Percentiles rank a stretch among this genome's conserved stretches.
phyloP scores from a whole-genome alignment of 2,113 vertebrate genomes.

The Phrynocephalus versicolor region DNA sequence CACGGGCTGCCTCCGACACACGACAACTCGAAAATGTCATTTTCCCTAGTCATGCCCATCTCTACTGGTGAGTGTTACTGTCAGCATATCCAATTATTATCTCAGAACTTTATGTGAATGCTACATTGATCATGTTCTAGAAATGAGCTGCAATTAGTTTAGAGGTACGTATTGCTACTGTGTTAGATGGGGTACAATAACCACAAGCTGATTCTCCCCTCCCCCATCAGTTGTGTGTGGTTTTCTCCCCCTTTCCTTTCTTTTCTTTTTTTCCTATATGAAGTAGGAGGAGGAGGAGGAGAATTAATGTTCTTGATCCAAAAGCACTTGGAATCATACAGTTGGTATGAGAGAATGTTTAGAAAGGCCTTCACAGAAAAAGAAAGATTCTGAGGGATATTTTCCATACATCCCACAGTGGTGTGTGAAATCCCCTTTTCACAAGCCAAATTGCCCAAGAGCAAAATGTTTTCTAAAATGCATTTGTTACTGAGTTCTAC shows the following conservation, averaged over 20 bases:
- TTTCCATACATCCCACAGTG: neutral
- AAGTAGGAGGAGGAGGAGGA: neutral
- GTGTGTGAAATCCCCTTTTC: neutral
- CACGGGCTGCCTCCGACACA: no score
- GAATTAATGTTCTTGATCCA: no score
- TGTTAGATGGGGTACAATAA: neutral
- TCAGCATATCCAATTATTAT: neutral
- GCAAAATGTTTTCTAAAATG: neutral
- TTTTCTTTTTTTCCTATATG: neutral
- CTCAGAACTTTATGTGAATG: neutral
- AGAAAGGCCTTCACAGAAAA: neutral
- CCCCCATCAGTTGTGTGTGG: no score
- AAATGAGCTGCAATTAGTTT: accelerated
- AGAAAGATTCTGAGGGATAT: neutral
- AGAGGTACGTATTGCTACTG: neutral
- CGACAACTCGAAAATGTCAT: no score
- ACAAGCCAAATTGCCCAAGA: neutral
- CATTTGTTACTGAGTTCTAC: neutral
- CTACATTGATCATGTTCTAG: neutral
- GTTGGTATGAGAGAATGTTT: neutral
- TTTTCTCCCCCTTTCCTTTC: no score
- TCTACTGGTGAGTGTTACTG: neutral
- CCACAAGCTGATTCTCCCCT: accelerated
- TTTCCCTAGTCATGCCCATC: no score
- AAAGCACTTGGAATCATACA: neutral